Conservation (phyloP, 2,113 vertebrate genomes). For the Tupaia tana region DNA sequence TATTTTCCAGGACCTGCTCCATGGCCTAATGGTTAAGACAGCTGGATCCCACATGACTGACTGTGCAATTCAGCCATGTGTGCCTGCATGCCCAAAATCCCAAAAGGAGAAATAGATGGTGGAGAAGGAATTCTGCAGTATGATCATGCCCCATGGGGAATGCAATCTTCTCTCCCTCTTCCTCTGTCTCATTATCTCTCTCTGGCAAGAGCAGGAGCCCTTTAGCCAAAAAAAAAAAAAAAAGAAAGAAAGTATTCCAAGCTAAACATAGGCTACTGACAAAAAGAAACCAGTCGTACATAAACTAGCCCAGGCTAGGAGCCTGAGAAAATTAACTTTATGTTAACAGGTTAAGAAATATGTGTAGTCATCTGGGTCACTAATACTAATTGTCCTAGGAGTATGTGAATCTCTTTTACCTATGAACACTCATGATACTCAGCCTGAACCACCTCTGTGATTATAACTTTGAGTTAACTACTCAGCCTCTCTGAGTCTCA, state of each 20-base stretch:
- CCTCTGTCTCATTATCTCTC: too few relatives aligned
- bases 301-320: not conserved
- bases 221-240: too few relatives aligned
- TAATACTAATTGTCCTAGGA: not conserved
- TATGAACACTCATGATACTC: not conserved
- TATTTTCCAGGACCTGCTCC: not conserved
- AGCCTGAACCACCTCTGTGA: not conserved
- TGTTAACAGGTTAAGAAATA: not conserved
- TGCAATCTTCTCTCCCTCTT: too few relatives aligned
- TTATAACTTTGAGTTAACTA: not conserved
- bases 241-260: not conserved
- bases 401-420: not conserved
- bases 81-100: too few relatives aligned
- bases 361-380: not conserved
- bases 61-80: too few relatives aligned
- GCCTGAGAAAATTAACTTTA: conserved; percentile 43
- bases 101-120: too few relatives aligned
- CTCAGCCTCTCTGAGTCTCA: not conserved
- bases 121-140: too few relatives aligned
- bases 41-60: too few relatives aligned
- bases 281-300: not conserved
- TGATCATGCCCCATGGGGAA: too few relatives aligned
- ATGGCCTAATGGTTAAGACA: too few relatives aligned
- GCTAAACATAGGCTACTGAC: not conserved
- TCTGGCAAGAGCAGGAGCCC: too few relatives aligned